Conservation (phyloP, 2,888 invertebrate species). For the Drosophila infuscata region DNA sequence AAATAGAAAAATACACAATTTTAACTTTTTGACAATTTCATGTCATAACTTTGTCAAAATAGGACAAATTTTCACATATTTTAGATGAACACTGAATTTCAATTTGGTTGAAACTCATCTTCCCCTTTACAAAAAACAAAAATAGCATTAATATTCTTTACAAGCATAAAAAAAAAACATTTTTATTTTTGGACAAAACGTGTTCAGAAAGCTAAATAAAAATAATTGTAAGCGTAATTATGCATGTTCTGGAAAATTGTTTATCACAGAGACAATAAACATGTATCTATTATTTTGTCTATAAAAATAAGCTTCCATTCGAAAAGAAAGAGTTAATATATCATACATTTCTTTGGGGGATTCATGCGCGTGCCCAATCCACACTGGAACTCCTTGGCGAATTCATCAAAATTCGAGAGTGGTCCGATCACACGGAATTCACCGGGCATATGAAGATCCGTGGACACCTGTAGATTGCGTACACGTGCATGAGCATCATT, state of each 20-base stretch:
- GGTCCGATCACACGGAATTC: slow-evolving; percentile 79
- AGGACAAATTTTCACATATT: no score
- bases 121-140: neutral
- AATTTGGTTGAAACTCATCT: neutral
- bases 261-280: slow-evolving; percentile 13
- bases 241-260: neutral
- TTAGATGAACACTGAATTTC: neutral
- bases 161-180: neutral
- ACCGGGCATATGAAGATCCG: slow-evolving; percentile 71
- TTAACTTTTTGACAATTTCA: neutral
- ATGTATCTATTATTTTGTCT: neutral
- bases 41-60: no score
- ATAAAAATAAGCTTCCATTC: neutral
- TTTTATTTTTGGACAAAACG: neutral
- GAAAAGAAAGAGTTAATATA: slow-evolving; percentile 64
- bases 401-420: slow-evolving; percentile 78
- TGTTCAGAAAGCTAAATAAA: neutral
- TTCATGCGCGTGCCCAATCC: slow-evolving; percentile 72
- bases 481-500: slow-evolving; percentile 62
- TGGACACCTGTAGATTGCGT: slow-evolving; percentile 58
- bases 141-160: neutral
- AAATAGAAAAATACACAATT: neutral
- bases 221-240: neutral
- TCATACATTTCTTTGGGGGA: slow-evolving; percentile 73
- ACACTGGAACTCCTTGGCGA: slow-evolving; percentile 80